phyloP scores from a whole-genome alignment of 2,888 invertebrate species.

The Mystacides longicornis region DNA sequence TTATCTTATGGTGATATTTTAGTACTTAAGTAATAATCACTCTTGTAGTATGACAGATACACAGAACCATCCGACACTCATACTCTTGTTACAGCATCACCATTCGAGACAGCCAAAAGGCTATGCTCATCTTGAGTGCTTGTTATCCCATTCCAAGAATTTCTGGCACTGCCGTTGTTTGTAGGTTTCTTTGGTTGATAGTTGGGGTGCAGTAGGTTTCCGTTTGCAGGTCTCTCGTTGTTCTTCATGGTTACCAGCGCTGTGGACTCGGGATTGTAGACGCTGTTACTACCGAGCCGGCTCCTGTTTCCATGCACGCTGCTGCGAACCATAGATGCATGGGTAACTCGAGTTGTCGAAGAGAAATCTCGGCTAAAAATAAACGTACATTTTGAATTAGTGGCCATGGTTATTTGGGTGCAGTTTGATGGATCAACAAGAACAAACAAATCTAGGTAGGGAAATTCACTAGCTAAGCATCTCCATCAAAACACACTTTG shows the following conservation, averaged over 20 bases:
- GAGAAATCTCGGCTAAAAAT: conserved; percentile 25
- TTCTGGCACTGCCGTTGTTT: not conserved
- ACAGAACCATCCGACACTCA: conserved; percentile 24
- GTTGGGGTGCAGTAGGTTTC: conserved; percentile 4
- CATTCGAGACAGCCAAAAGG: conserved; percentile 17
- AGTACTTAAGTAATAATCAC: conserved; percentile 23
- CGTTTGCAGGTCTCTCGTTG: conserved; percentile 7
- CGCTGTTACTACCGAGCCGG: conserved; percentile 12
- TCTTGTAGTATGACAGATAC: conserved; percentile 25
- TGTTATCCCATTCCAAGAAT: conserved; percentile 11
- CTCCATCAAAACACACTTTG: no score
- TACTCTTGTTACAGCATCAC: conserved; percentile 23
- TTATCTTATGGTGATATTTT: conserved; percentile 6
- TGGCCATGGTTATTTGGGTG: no score
- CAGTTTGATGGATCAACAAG: no score
- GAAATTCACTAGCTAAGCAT: no score
- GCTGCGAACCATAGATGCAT: conserved; percentile 21
- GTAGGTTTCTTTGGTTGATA: not conserved
- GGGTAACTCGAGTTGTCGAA: conserved; percentile 24
- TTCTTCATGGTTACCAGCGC: conserved; percentile 19
- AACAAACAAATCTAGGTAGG: no score
- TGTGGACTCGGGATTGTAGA: conserved; percentile 15
- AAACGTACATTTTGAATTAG: no score
- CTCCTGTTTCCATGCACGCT: conserved; percentile 16
- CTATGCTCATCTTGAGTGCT: conserved; percentile 19